A percentile compares a stretch with the other conserved stretches of the same genome.
These are phyloP conservation scores for Oscheius sp. DNA, from an alignment of 2,888 invertebrate genomes.

Conservation along the genomic window DNA sequence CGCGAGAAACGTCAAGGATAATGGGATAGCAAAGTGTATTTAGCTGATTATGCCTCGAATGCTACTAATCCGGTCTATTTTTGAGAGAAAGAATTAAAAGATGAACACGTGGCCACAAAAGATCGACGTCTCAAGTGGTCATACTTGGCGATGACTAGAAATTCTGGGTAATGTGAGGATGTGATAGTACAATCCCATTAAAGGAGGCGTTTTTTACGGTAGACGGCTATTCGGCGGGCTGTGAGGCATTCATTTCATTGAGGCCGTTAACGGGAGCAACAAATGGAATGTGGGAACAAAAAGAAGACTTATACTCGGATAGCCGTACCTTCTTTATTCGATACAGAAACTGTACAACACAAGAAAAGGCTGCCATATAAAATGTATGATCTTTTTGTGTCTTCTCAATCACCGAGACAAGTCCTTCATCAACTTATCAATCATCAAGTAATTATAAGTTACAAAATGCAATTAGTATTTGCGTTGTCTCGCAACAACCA, in stretches of 20 bases:
- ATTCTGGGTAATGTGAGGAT: no score
- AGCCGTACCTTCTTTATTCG: not conserved
- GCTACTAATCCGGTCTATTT: not conserved
- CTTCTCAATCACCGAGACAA: not conserved
- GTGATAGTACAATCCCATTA: conserved; percentile 8
- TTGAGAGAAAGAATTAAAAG: no score
- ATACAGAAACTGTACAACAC: not conserved
- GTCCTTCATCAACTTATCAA: no score
- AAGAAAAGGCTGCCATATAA: not conserved
- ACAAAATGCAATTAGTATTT: no score
- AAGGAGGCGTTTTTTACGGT: conserved; percentile 3
- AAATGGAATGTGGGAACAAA: conserved; percentile 23
- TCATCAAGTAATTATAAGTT: no score
- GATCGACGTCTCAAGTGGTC: not conserved
- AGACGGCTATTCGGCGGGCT: conserved; percentile 14
- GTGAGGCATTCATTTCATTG: conserved; percentile 19
- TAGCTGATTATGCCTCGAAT: conserved; percentile 10
- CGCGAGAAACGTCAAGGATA: conserved; percentile 11
- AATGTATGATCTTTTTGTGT: not conserved
- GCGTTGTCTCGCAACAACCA: no score
- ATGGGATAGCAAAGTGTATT: conserved; percentile 19
- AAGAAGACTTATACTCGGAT: not conserved
- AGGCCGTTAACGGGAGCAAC: conserved; percentile 26
- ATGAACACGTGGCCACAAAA: not conserved
- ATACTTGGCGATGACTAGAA: not conserved